Base-by-base conservation (phyloP, 2,797 vertebrate species). In the Otolemur crassicaudatus region DNA sequence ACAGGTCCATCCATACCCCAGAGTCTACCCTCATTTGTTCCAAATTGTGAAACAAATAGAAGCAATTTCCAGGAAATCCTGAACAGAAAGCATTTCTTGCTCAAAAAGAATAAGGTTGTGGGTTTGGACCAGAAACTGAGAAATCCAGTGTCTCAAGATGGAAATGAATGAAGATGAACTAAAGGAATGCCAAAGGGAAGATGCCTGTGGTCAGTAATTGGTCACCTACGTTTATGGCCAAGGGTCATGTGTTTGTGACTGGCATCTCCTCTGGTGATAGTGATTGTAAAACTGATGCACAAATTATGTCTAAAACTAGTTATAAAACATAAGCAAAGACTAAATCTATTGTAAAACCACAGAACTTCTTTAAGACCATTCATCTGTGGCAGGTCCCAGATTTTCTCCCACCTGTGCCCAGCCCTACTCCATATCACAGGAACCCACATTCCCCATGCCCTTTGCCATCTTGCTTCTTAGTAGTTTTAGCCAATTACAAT, bases 241-340 rank as follows among this genome's bases (percentile, higher is more conserved):
- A 8, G 0, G 13, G 0, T 43, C 20, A 11, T 25, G 10, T 77
- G 34, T 85, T 61, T 22, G 1, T 22, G 1, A 8, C 65, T 49
- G 72, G 40, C 23, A 12, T 27, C 37, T 91, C 58, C 19, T 89
- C 23, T 63, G 12, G 13, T 31, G n/a, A 34, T 5, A 29, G n/a
- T 40, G 17, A 67, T 5, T 60, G 37, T 31, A 4, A 91, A 40
- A 17, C 22, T n/a, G 10, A 40, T 58, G 14, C 2, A 58, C 25
- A 40, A 60, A 58, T n/a, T 12, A 46, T 49, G 89, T 91, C 81
- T 72, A 82, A 43, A 90, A 10, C 81, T 70, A 5, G n/a, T 75
- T 93, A 53, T 43, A 69, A 91, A 87, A 46, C 31, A 65, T 14
- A 92, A 67, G 14, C 29, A 80, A 46, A 27, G 49, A 70, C 49